phyloP scores from a whole-genome alignment of 2,888 invertebrate species.

The Dynastes tityus region DNA sequence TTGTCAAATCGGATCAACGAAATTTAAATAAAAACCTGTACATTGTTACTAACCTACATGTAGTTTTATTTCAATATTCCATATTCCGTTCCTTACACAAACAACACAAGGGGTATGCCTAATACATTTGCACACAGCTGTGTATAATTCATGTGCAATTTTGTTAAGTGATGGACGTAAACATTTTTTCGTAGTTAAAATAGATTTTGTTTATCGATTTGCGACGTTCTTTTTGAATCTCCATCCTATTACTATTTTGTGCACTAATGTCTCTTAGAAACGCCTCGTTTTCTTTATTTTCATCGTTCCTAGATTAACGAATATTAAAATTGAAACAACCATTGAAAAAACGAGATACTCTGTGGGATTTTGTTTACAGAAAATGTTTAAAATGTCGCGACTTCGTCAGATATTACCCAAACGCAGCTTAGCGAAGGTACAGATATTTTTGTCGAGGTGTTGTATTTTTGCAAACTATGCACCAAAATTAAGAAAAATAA shows the following conservation, averaged over 20 bases:
- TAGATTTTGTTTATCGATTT: constrained; percentile 42
- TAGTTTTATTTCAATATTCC: no score
- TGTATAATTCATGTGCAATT: no score
- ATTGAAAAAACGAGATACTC: constrained; percentile 61
- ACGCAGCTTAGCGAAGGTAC: constrained; percentile 79
- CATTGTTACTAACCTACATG: no score
- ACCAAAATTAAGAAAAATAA: not conserved
- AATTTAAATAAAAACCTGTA: no score
- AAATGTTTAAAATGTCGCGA: constrained; percentile 78
- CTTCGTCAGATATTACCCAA: constrained; percentile 77
- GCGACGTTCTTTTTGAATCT: constrained; percentile 26
- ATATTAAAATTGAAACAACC: not conserved
- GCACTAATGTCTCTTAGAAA: constrained; percentile 41
- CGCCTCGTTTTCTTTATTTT: constrained; percentile 12
- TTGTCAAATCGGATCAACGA: no score
- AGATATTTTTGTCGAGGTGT: constrained; percentile 52
- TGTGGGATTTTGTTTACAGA: constrained; percentile 75
- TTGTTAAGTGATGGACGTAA: no score
- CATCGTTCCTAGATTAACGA: not conserved
- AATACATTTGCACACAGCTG: no score
- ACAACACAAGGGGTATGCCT: no score
- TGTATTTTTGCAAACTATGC: constrained; percentile 36
- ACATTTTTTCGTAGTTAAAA: not conserved
- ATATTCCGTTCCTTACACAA: no score
- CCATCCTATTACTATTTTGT: constrained; percentile 31